A percentile compares a stretch with the other conserved stretches of the same genome.
Evolutionary conservation across 2,888 invertebrate genomes (phyloP).

Genomic region (Linyphia triangularis): DNA sequence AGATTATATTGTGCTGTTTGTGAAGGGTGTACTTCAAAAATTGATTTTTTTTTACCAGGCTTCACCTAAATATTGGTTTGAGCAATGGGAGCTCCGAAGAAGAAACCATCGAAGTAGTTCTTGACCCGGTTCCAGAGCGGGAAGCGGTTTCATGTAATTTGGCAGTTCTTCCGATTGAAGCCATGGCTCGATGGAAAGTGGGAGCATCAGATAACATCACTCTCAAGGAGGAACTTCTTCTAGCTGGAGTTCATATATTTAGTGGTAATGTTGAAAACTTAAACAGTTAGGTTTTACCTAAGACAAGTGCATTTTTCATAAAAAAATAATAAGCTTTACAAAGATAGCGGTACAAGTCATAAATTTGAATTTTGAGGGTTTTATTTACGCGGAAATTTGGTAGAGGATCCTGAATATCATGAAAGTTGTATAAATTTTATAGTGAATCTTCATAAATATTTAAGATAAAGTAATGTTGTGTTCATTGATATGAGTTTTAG

Average conservation of each 20-base stretch:
- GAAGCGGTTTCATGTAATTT: constrained; percentile 64
- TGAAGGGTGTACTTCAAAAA: no score
- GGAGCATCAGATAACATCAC: constrained; percentile 51
- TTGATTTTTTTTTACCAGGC: constrained; percentile 35
- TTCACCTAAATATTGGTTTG: constrained; percentile 49
- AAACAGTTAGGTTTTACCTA: no score
- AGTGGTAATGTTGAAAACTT: no score
- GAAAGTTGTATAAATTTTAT: no score
- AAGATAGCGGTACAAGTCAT: not conserved
- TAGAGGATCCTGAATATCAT: no score
- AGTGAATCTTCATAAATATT: no score
- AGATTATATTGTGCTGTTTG: no score
- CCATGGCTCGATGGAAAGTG: constrained; percentile 60
- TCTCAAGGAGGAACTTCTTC: constrained; percentile 52
- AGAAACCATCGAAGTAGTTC: constrained; percentile 32
- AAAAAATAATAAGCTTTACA: not conserved
- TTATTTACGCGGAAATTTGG: no score
- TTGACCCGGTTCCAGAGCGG: constrained; percentile 57
- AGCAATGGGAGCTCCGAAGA: constrained; percentile 27
- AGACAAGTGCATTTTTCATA: no score
- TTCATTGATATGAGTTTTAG: no score
- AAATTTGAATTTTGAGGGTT: not conserved
- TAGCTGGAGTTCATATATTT: constrained; percentile 58
- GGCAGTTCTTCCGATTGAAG: constrained; percentile 43
- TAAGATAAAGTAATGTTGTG: no score